Evolutionary conservation across 2,888 invertebrate species (phyloP), one percentile per base, ranked within the genome.

Genomic region (Mesoligia furuncula): DNA sequence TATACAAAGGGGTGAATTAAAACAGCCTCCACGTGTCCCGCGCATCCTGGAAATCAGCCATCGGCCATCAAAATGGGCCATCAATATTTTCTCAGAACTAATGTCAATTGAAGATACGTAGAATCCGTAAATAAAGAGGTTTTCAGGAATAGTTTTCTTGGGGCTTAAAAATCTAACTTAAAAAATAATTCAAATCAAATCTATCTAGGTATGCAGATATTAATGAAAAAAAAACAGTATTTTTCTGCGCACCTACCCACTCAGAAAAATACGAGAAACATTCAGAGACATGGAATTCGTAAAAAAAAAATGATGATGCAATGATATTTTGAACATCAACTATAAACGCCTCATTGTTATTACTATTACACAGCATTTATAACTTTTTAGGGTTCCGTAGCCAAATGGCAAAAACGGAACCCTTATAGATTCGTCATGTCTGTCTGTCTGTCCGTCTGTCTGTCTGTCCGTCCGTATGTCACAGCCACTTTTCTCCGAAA

Each of bases 1-100:
- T 42, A 59, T 42, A 75, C 27, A 59, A 81, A 79, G 75, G 24
- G 36, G 4, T 45, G 7, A 54, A 80, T 80, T 61, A 45, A 80
- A 78, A 45, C 42, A 17, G 36, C n/a, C 7, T 69, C 17, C n/a
- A 15, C 4, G 39, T 69, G 42, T 61, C 48, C 24, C 6, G 57
- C 2, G 48, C 11, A 39, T 31, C 11, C 13, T 31, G 39, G 20
- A 11, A 8, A 61, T n/a, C 20, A n/a, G 7, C 17, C 13, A 42
- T 17, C 1, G 17, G 9, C 42, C 15, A 73, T 24, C 1, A 72
- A 71, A 42, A 7, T n/a, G 8, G n/a, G 15, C 15, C 27, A 27
- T 31, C 8, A 8, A 31, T 45, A 7, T 24, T 7, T 51, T 51
- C 9, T 27, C n/a, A 9, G 2, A 57, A 11, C 8, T 42, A 54